These are phyloP conservation scores for Acanthococcus lagerstroemiae DNA, from an alignment of 2,888 invertebrate species.

Conservation along the genomic window DNA sequence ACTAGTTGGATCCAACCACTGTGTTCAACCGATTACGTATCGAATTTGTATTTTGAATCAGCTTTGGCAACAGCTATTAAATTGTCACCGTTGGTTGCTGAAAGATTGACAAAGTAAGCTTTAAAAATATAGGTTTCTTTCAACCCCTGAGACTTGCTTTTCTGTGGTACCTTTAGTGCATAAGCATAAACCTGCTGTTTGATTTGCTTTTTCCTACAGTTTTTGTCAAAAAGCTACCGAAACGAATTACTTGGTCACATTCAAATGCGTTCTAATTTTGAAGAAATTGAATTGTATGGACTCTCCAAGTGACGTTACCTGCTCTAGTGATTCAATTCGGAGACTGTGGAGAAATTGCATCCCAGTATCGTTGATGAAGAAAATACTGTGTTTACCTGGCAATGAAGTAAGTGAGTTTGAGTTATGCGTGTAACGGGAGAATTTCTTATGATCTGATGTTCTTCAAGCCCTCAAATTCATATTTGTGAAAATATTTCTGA, in stretches of 20 bases:
- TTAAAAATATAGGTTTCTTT: too few relatives aligned
- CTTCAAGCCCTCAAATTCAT: neutral
- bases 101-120: conserved; percentile 36
- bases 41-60: conserved; percentile 39
- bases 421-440: neutral
- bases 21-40: conserved; percentile 29
- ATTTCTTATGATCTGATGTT: neutral
- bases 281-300: neutral
- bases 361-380: neutral
- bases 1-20: conserved; percentile 45
- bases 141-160: too few relatives aligned
- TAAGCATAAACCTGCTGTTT: neutral
- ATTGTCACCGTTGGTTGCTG: conserved; percentile 40
- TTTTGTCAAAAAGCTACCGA: neutral
- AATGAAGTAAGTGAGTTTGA: neutral
- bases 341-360: neutral
- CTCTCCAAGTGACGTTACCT: too few relatives aligned
- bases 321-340: neutral
- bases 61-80: conserved; percentile 42
- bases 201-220: too few relatives aligned
- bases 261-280: neutral
- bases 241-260: neutral
- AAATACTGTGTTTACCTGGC: neutral
- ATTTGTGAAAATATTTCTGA: too few relatives aligned
- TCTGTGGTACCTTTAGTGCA: too few relatives aligned